phyloP scores from a whole-genome alignment of 2,888 invertebrate species.

The Encarsia formosa region DNA sequence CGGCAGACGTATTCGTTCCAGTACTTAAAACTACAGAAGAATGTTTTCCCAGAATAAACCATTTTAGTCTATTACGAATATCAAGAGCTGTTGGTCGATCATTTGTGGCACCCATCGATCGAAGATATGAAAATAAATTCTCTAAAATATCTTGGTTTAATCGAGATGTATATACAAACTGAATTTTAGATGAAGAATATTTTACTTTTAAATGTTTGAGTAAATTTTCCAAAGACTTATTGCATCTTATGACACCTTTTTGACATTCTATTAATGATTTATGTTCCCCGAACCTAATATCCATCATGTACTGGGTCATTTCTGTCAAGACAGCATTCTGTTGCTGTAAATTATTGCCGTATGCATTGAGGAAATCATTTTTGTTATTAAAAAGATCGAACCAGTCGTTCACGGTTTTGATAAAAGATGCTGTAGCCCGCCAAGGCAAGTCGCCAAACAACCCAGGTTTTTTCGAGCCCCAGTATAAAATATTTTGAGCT shows the following conservation, averaged over 20 bases:
- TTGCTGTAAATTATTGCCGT: background rate
- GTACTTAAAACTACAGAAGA: background rate
- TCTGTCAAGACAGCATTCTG: background rate
- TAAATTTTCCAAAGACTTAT: background rate
- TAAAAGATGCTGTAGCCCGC: background rate
- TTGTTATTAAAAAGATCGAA: background rate
- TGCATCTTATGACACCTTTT: background rate
- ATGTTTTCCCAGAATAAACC: background rate
- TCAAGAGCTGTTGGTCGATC: background rate
- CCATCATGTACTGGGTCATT: background rate
- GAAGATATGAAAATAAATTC: background rate
- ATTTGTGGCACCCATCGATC: background rate
- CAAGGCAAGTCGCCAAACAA: background rate
- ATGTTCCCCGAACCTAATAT: background rate
- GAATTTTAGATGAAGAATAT: background rate
- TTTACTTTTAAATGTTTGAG: no score
- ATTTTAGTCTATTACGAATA: no score
- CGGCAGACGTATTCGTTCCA: background rate
- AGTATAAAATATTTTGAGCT: background rate
- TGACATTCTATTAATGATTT: background rate
- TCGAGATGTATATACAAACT: background rate
- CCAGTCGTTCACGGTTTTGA: background rate
- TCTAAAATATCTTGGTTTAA: background rate
- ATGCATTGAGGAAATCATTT: background rate
- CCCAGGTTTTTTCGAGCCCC: background rate